Conservation (phyloP, 2,888 invertebrate genomes). For the Thera britannica region DNA sequence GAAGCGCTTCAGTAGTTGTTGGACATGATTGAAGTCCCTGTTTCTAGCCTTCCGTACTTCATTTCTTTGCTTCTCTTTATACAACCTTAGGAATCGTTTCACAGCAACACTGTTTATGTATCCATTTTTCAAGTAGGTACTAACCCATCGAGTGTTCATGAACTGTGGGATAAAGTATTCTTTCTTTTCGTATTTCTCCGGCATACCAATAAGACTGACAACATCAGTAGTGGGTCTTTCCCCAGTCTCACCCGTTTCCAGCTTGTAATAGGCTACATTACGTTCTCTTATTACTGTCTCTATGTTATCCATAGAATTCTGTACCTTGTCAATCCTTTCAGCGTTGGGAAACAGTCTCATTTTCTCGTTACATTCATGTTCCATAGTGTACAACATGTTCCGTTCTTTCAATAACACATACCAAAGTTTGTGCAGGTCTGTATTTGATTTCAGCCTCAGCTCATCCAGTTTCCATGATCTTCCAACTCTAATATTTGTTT, state of each 20-base stretch:
- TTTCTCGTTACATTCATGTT: conserved; percentile 89
- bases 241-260: conserved; percentile 95
- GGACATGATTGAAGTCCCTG: conserved; percentile 88
- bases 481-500: conserved; percentile 90
- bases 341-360: conserved; percentile 93
- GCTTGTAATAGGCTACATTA: conserved; percentile 93
- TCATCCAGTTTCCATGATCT: conserved; percentile 96
- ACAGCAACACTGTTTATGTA: conserved; percentile 85
- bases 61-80: conserved; percentile 87
- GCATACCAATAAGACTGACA: conserved; percentile 86
- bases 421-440: conserved; percentile 99
- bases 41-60: conserved; percentile 83
- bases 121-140: conserved; percentile 82
- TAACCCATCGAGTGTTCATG: conserved; percentile 87
- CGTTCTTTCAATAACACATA: conserved; percentile 95
- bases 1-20: conserved; percentile 89
- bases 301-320: conserved; percentile 97
- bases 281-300: conserved; percentile 96
- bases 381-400: conserved; percentile 99
- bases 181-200: conserved; percentile 79
- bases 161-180: conserved; percentile 88
- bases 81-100: conserved; percentile 80
- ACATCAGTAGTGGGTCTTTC: conserved; percentile 88
- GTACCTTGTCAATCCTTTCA: conserved; percentile 96
- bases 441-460: conserved; percentile 96